Conservation (phyloP, 2,797 vertebrate species). For the Calcarius lapponicus region DNA sequence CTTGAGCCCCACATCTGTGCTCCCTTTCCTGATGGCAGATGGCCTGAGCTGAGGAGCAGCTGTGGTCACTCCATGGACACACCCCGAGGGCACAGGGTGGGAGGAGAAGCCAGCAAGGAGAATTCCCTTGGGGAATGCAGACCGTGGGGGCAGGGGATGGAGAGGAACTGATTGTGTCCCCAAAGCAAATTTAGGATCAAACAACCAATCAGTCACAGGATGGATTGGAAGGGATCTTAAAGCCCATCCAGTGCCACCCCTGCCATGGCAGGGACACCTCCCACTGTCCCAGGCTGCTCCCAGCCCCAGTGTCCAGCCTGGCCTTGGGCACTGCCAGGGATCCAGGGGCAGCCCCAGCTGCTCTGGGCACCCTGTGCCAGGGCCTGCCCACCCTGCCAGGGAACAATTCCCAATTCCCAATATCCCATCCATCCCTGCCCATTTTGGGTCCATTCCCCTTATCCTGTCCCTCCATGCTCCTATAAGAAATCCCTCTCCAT, state of each 20-base stretch:
- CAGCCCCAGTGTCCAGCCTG: neutral
- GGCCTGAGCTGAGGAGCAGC: neutral
- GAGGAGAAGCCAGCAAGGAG: neutral
- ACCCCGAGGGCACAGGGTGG: accelerated
- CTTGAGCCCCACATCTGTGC: neutral
- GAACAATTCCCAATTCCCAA: neutral
- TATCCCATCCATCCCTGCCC: accelerated
- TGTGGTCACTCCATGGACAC: accelerated
- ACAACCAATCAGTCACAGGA: neutral
- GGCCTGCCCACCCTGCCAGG: neutral
- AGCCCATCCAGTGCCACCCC: accelerated
- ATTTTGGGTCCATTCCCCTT: neutral
- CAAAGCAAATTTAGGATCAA: neutral
- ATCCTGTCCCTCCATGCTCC: neutral
- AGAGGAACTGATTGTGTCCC: neutral
- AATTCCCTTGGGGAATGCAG: neutral
- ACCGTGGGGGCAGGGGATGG: accelerated
- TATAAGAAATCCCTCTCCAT: neutral
- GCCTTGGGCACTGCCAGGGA: neutral
- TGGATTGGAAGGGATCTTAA: neutral
- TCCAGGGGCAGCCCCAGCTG: neutral
- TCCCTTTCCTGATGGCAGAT: neutral
- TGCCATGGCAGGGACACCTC: neutral
- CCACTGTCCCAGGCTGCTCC: neutral
- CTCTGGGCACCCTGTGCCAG: neutral